phyloP scores from a whole-genome alignment of 2,797 vertebrate species.

The Enteromius viviparus region DNA sequence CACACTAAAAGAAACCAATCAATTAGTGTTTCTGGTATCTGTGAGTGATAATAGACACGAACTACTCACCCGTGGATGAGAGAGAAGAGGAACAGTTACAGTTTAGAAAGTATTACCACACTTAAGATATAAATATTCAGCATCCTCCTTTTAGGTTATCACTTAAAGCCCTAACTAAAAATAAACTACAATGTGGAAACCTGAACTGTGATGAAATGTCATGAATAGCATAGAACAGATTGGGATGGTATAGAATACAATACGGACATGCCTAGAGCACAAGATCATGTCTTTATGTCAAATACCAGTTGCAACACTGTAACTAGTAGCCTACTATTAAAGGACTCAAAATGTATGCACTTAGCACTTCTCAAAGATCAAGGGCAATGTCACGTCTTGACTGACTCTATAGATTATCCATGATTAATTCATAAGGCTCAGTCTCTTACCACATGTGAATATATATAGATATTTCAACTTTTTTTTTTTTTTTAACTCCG shows the following conservation, averaged over 20 bases:
- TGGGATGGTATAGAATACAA: not conserved
- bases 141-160: not conserved
- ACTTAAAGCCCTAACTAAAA: not conserved
- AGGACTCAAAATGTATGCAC: not conserved
- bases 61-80: conserved; percentile 38
- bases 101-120: conserved; percentile 32
- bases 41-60: conserved; percentile 55
- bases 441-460: not conserved
- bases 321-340: not conserved
- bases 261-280: not conserved
- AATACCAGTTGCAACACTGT: not conserved
- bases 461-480: not conserved
- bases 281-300: not conserved
- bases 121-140: not conserved
- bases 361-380: not conserved
- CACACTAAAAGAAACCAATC: conserved; percentile 57
- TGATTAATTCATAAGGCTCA: not conserved
- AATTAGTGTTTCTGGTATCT: conserved; percentile 47
- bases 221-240: not conserved
- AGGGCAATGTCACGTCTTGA: not conserved
- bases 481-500: too few relatives aligned
- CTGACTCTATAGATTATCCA: not conserved
- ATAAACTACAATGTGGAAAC: not conserved
- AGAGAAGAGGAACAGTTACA: conserved; percentile 1
- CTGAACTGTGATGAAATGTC: not conserved